Evolutionary conservation across 2,113 vertebrate genomes (phyloP).

Genomic region (Caranx ignobilis): DNA sequence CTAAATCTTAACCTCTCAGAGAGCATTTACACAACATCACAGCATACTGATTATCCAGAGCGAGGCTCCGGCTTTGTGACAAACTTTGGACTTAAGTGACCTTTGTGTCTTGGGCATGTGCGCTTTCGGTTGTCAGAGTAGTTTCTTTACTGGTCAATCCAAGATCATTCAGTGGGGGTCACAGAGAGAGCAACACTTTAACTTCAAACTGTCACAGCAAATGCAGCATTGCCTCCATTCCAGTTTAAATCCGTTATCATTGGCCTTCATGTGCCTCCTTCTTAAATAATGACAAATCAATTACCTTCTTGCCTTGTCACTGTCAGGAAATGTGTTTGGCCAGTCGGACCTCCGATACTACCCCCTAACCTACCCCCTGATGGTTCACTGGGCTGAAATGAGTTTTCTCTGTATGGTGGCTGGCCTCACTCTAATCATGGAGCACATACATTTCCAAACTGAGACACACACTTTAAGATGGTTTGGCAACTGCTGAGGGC

Average conservation of each 20-base stretch:
- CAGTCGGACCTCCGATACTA: background rate
- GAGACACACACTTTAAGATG: background rate
- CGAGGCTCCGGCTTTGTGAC: background rate
- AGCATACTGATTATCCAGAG: slow-evolving; percentile 3
- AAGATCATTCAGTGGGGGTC: background rate
- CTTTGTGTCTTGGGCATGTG: background rate
- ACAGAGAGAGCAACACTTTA: background rate
- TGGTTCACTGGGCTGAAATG: background rate
- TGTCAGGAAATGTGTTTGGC: background rate
- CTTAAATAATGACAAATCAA: slow-evolving; percentile 18
- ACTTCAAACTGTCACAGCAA: background rate
- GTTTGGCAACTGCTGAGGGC: slow-evolving; percentile 9
- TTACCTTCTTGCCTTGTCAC: background rate
- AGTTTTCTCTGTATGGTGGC: slow-evolving; percentile 20
- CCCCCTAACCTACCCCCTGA: no score
- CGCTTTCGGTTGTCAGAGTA: background rate
- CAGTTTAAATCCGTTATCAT: background rate
- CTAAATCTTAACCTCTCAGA: slow-evolving; percentile 4
- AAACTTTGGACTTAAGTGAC: slow-evolving; percentile 1
- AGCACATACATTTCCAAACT: slow-evolving; percentile 14
- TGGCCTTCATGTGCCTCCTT: slow-evolving; percentile 2
- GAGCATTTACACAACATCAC: background rate
- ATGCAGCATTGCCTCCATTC: slow-evolving; percentile 4
- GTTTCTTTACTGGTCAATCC: background rate
- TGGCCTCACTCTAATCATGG: background rate